Percentiles rank a stretch among this genome's conserved stretches.
phyloP scores from a whole-genome alignment of 2,113 vertebrate species.

The Ellobius talpinus region DNA sequence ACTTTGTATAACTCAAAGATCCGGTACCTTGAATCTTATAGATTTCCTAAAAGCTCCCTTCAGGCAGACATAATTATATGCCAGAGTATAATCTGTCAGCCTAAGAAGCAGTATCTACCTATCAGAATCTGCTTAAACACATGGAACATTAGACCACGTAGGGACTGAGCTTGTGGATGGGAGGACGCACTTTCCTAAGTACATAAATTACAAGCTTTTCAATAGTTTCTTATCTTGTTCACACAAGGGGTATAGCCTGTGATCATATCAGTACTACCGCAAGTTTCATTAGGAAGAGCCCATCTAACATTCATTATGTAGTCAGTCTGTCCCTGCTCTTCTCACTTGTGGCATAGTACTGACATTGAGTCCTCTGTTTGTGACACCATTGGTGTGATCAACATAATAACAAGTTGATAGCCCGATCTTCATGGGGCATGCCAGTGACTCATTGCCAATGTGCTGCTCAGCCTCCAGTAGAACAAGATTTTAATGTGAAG shows the following conservation, averaged over 20 bases:
- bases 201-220: background rate
- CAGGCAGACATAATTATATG: background rate
- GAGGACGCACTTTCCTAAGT: background rate
- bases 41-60: background rate
- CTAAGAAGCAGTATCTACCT: background rate
- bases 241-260: background rate
- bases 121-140: background rate
- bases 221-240: background rate
- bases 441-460: background rate
- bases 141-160: background rate
- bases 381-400: background rate
- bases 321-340: background rate
- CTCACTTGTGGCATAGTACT: background rate
- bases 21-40: background rate
- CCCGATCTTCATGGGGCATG: background rate
- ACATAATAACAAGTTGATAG: background rate
- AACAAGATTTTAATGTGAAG: background rate
- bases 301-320: background rate
- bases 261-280: background rate
- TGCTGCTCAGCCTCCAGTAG: background rate
- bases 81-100: background rate
- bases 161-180: background rate
- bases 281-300: background rate
- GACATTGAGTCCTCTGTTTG: background rate
- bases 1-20: background rate